Conservation (phyloP, 2,888 invertebrate genomes). For the Epinotia brunnichana region DNA sequence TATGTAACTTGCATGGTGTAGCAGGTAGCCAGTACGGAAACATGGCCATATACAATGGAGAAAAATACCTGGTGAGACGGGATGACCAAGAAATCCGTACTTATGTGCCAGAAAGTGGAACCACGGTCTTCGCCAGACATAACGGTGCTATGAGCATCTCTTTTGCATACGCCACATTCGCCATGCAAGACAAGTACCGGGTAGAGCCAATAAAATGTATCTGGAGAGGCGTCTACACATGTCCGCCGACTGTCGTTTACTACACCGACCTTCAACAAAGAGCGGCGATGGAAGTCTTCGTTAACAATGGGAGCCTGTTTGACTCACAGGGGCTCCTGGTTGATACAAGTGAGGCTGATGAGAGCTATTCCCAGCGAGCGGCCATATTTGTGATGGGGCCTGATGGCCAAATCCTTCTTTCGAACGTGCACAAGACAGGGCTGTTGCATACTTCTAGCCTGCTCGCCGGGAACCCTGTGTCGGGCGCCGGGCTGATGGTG, state of each 20-base stretch:
- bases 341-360: not conserved
- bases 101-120: not conserved
- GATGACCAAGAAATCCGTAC: not conserved
- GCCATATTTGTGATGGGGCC: conserved; percentile 14
- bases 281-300: not conserved
- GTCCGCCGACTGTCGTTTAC: conserved; percentile 6
- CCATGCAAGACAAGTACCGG: conserved; percentile 16
- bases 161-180: not conserved
- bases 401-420: conserved; percentile 3
- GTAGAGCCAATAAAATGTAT: not conserved
- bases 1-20: not conserved
- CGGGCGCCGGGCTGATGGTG: conserved; percentile 14
- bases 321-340: conserved; percentile 4
- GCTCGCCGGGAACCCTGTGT: conserved; percentile 10
- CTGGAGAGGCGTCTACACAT: conserved; percentile 3
- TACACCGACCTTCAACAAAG: not conserved
- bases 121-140: not conserved
- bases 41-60: not conserved
- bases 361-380: not conserved
- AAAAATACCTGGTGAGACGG: not conserved
- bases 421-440: conserved; percentile 2
- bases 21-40: not conserved
- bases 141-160: not conserved
- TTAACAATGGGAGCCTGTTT: not conserved
- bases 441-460: conserved; percentile 8